Conservation (phyloP, 2,888 invertebrate species). For the Lochmaea capreae region DNA sequence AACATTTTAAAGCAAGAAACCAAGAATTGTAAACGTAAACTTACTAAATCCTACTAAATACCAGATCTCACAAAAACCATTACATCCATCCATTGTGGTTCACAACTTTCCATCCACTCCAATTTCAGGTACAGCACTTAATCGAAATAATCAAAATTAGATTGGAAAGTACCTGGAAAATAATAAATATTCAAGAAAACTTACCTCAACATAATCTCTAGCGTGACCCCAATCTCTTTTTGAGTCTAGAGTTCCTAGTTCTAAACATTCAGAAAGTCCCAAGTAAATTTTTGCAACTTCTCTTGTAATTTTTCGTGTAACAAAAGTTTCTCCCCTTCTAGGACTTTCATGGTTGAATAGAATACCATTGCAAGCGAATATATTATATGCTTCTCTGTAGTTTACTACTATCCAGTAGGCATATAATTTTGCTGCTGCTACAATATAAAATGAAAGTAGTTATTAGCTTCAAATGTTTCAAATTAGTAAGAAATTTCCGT, state of each 20-base stretch:
- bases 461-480: neutral
- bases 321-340: constrained; percentile 96
- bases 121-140: too few relatives aligned
- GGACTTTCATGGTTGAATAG: constrained; percentile 98
- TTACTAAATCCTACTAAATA: too few relatives aligned
- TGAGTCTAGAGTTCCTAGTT: constrained; percentile 95
- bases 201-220: constrained; percentile 92
- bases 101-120: too few relatives aligned
- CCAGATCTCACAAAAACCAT: too few relatives aligned
- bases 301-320: constrained; percentile 97
- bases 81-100: too few relatives aligned
- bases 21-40: too few relatives aligned
- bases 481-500: neutral
- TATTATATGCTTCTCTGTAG: constrained; percentile 94
- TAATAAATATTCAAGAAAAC: neutral
- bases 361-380: constrained; percentile 96
- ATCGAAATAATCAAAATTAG: too few relatives aligned
- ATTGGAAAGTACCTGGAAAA: too few relatives aligned
- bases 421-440: constrained; percentile 95
- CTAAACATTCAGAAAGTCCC: constrained; percentile 85
- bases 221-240: constrained; percentile 99
- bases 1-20: too few relatives aligned
- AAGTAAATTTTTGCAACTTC: constrained; percentile 96
- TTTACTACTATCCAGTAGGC: constrained; percentile 97
- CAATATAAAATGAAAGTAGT: constrained; percentile 44